Conservation (phyloP, 2,888 invertebrate species). For the Tachystola acroxantha region DNA sequence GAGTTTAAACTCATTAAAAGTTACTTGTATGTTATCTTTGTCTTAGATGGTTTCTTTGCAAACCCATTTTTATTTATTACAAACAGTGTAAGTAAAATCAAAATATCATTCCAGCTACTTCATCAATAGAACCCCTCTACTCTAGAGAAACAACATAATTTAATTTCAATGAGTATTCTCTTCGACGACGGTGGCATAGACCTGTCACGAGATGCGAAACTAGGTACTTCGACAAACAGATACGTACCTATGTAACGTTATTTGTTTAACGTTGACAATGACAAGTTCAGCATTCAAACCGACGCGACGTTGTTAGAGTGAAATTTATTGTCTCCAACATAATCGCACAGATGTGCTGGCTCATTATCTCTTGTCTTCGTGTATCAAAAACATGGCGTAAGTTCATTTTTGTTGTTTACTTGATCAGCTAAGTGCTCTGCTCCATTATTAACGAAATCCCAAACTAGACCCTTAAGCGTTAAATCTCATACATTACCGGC, state of each 20-base stretch:
- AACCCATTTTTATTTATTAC: too few species aligned
- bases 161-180: constrained; percentile 2
- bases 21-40: too few species aligned
- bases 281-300: neutral
- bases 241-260: constrained; percentile 1
- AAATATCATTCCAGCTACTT: too few species aligned
- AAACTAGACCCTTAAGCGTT: constrained; percentile 11
- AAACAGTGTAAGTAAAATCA: too few species aligned
- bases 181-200: neutral
- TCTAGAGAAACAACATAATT: too few species aligned
- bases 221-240: too few species aligned
- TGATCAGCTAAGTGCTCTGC: neutral
- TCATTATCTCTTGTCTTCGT: constrained; percentile 5
- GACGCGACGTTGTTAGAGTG: constrained; percentile 3
- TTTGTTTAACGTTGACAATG: constrained; percentile 6
- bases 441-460: constrained; percentile 1
- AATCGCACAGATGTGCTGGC: constrained; percentile 2
- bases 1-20: too few species aligned
- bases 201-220: neutral
- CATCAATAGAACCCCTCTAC: too few species aligned
- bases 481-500: constrained; percentile 12
- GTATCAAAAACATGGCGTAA: constrained; percentile 1
- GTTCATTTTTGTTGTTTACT: neutral
- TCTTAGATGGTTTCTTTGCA: too few species aligned
- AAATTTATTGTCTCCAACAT: constrained; percentile 1